Conservation (phyloP, 2,113 vertebrate genomes). For the Lophochroa leadbeateri region DNA sequence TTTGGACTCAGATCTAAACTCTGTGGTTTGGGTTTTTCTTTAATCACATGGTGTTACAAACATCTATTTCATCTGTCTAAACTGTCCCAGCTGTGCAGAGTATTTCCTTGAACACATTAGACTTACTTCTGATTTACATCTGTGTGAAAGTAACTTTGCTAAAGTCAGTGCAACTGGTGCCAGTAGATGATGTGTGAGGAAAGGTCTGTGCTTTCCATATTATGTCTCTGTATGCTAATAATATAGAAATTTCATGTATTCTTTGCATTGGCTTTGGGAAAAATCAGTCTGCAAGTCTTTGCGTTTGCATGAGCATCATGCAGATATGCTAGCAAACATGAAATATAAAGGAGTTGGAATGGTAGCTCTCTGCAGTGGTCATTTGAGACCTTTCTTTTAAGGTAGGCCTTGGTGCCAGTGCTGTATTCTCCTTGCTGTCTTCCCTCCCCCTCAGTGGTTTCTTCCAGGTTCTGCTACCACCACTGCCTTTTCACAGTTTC, state of each 20-base stretch:
- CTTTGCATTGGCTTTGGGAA: neutral
- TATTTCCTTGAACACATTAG: slow-evolving; percentile 17
- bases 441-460: neutral
- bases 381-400: neutral
- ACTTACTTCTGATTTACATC: neutral
- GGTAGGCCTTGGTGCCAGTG: neutral
- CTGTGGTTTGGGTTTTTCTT: slow-evolving; percentile 47
- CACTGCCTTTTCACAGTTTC: neutral
- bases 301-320: neutral
- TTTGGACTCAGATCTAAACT: slow-evolving; percentile 48
- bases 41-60: slow-evolving; percentile 58
- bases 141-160: slow-evolving; percentile 7
- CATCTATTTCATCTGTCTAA: slow-evolving; percentile 58
- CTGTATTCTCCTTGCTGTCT: neutral
- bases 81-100: slow-evolving; percentile 49
- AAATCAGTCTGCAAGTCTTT: neutral
- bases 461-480: neutral
- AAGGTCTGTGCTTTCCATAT: neutral
- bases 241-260: neutral
- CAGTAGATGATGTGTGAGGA: neutral
- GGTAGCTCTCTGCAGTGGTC: neutral
- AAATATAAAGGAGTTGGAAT: neutral
- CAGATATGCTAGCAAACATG: neutral
- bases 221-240: neutral
- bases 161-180: neutral